Evolutionary conservation across 1,140 invertebrate genomes (phyloP), one percentile per base, ranked within the genome.

Genomic region (Diabrotica virgifera): DNA sequence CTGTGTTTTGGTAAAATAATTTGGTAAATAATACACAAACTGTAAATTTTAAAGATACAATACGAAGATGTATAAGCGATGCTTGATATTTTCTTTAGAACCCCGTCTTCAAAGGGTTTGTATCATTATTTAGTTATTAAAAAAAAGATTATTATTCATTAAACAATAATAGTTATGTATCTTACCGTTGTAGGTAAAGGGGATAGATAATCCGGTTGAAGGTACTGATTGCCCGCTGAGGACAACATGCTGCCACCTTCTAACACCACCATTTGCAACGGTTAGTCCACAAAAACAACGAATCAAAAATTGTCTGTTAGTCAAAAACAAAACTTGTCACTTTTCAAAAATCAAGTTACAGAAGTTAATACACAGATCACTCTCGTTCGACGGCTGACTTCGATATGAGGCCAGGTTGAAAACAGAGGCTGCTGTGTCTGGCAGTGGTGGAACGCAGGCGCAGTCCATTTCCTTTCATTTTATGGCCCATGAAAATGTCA

Each of bases 151-250:
- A 24, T 24, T 2, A 24, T 24, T 24, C n/a, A n/a, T 24, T 24
- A 24, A 24, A 24, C 4, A 24, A 24, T 24, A 24, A 24, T 24
- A 46, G 11, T 46, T 46, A 46, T 46, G n/a, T 46, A 65, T 88
- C 90, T 91, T 88, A 95, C 94, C 88, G 93, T 92, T 56, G 92
- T 93, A 74, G 93, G 90, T 80, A 95, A 86, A 74, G 93, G 93
- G 71, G 92, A 91, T 74, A 95, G 84, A 83, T 95, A 95, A 85
- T 96, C 94, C 80, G 93, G 93, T 80, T 94, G 92, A 69, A 96
- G 83, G 81, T 96, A 96, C 84, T 96, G 93, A 84, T 94, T 62
- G 74, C 88, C 90, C 79, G 90, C 90, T 77, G 89, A 86, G 79
- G 91, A 89, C 86, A 94, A 87, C 90, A 94, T 94, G 83, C 88